Conservation (phyloP, 2,888 invertebrate species). For the Anorthoa munda region DNA sequence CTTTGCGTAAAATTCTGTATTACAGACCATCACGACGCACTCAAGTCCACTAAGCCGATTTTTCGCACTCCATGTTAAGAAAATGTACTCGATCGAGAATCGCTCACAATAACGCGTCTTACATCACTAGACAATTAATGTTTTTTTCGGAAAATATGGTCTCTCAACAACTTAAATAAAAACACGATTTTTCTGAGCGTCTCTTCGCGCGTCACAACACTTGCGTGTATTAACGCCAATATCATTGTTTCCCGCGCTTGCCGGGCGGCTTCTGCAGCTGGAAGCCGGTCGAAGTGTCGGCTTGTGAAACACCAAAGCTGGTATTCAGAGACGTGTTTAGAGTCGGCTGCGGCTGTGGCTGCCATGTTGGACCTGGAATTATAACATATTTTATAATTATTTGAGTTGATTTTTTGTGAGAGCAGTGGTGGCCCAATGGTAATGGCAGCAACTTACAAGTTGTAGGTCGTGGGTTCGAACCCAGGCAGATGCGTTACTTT, state of each 20-base stretch:
- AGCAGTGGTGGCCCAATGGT: too few relatives aligned
- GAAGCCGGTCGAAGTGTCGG: conserved; percentile 83
- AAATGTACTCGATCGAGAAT: not conserved
- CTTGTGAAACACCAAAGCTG: conserved; percentile 72
- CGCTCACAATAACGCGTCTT: not conserved
- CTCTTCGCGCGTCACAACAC: conserved; percentile 42
- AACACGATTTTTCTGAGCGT: conserved; percentile 22
- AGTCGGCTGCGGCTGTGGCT: conserved; percentile 76
- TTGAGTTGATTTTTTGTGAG: not conserved
- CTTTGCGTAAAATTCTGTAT: too few relatives aligned
- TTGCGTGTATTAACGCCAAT: conserved; percentile 76
- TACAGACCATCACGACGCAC: too few relatives aligned
- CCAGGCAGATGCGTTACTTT: too few relatives aligned
- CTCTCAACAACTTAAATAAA: not conserved
- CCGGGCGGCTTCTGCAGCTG: conserved; percentile 94
- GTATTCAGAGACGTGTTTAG: conserved; percentile 73
- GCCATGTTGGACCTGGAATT: conserved; percentile 78
- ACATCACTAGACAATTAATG: not conserved
- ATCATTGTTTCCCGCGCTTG: conserved; percentile 93
- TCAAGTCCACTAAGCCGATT: too few relatives aligned
- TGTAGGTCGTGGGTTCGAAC: too few relatives aligned
- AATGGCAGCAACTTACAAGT: too few relatives aligned
- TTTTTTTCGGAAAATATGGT: not conserved
- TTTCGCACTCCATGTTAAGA: not conserved
- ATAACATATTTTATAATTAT: not conserved